A percentile compares a stretch with the other conserved stretches of the same genome.
These are phyloP conservation scores for Thermophis baileyi DNA, from an alignment of 2,113 vertebrate species.

Conservation along the genomic window DNA sequence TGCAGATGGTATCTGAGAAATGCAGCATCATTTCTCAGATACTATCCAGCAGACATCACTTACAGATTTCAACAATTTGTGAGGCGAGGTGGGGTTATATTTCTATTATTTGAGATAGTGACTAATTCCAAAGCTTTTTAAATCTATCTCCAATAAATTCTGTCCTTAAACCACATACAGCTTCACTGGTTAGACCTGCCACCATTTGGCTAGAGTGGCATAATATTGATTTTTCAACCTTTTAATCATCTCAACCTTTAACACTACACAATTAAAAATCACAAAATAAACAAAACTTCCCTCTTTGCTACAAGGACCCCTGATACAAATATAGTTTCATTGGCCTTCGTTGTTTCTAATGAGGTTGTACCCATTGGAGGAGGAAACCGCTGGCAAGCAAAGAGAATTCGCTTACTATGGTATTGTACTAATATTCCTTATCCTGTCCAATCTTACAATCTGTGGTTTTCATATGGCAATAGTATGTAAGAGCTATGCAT, in stretches of 20 bases:
- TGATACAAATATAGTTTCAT: neutral
- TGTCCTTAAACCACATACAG: neutral
- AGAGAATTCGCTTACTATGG: neutral
- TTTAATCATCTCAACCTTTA: neutral
- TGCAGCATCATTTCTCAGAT: neutral
- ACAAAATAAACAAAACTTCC: neutral
- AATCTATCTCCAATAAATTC: neutral
- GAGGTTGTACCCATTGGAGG: neutral
- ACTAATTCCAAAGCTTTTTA: neutral
- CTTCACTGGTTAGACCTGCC: neutral
- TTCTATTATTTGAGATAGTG: neutral
- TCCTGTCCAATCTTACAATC: neutral
- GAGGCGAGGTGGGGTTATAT: neutral
- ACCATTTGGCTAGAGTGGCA: neutral
- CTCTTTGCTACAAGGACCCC: neutral
- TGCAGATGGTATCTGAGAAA: neutral
- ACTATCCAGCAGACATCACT: neutral
- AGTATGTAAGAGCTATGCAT: neutral
- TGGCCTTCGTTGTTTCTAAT: neutral
- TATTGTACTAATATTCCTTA: neutral
- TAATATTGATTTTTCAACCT: neutral
- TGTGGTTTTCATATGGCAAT: neutral
- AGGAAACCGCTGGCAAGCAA: neutral
- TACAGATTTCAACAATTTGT: neutral
- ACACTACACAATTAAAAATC: neutral